Percentiles rank a stretch among this genome's conserved stretches.
Evolutionary conservation across 2,888 invertebrate genomes (phyloP).

Genomic region (Scaptodrosophila latifasciaeformis): DNA sequence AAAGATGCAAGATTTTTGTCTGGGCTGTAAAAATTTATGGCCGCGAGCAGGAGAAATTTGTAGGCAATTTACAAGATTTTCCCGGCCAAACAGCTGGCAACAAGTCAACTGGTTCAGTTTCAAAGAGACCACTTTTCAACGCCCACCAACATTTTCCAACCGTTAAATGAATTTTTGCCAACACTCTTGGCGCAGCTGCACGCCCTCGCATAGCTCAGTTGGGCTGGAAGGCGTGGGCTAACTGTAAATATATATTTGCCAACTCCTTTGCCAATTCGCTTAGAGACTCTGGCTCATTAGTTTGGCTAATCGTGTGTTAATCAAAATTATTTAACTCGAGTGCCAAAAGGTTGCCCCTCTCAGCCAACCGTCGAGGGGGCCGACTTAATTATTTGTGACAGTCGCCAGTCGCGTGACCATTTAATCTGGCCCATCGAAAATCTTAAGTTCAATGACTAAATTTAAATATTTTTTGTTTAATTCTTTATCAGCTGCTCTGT

Average conservation of each 20-base stretch:
- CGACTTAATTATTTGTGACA: conserved; percentile 16
- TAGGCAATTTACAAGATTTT: too few species aligned
- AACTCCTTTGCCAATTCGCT: not conserved
- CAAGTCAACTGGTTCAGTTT: too few species aligned
- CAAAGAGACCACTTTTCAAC: too few species aligned
- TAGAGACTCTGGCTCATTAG: conserved; percentile 13
- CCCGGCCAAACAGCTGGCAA: too few species aligned
- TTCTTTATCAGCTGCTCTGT: conserved; percentile 28
- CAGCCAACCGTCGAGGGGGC: conserved; percentile 4
- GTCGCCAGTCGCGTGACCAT: conserved; percentile 20
- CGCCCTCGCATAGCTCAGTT: not conserved
- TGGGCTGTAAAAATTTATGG: too few species aligned
- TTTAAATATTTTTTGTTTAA: conserved; percentile 32
- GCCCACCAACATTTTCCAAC: too few species aligned
- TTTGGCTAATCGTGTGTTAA: conserved; percentile 25
- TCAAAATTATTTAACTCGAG: conserved; percentile 25
- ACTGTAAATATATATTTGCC: too few species aligned
- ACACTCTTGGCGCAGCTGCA: not conserved
- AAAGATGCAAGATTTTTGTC: too few species aligned
- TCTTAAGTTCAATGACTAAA: conserved; percentile 62
- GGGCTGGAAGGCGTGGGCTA: too few species aligned
- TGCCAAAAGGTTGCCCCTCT: conserved; percentile 9
- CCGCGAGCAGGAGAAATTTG: too few species aligned
- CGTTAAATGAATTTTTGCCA: not conserved
- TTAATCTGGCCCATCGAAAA: conserved; percentile 20